Evolutionary conservation across 2,113 vertebrate species (phyloP), one percentile per base, ranked within the genome.

Genomic region (Chaetodon trifascialis): DNA sequence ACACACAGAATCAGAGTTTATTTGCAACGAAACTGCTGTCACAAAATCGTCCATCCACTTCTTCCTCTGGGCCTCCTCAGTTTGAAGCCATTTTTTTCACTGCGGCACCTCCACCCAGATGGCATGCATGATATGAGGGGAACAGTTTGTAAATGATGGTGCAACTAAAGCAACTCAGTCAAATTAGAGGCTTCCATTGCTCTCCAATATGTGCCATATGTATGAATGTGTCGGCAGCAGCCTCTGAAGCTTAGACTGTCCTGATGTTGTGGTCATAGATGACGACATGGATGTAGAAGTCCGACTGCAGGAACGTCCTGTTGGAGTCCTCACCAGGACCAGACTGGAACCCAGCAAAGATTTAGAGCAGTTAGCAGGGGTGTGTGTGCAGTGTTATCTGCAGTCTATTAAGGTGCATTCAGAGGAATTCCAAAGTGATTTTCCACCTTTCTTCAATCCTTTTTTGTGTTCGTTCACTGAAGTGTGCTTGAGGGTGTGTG

Each of bases 181-280:
- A 89, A 87, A 94, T 94, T 88, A 93, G 68, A 93, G 92, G 84
- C 86, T 85, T 76, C 54, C 54, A 21, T 67, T 2, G 63, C 60
- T 47, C 77, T 86, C 51, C 71, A 64, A 74, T 65, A 49, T 4
- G 80, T 38, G 73, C 88, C 85, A 87, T 75, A 80, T 88, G 85
- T n/a, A 69, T 19, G 54, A 46, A 74, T 44, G 85, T 66, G 80
- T 69, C 21, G 16, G 84, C 52, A 25, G 72, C 72, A 9, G 71
- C 51, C 56, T 66, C 68, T 66, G 73, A 36, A 71, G 65, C 5
- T 94, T 56, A 96, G 60, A 83, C 83, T 21, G 94, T 95, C 87
- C 95, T 93, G 85, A 94, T 86, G 68, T 92, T 55, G 74, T 96
- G 96, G 92, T 98, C 97, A 40, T 94, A 97, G 93, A 97, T 94